A percentile compares a stretch with the other conserved stretches of the same genome.
phyloP scores from a whole-genome alignment of 92 coral and sea anemone species.

The Epizoanthus illoricatus region DNA sequence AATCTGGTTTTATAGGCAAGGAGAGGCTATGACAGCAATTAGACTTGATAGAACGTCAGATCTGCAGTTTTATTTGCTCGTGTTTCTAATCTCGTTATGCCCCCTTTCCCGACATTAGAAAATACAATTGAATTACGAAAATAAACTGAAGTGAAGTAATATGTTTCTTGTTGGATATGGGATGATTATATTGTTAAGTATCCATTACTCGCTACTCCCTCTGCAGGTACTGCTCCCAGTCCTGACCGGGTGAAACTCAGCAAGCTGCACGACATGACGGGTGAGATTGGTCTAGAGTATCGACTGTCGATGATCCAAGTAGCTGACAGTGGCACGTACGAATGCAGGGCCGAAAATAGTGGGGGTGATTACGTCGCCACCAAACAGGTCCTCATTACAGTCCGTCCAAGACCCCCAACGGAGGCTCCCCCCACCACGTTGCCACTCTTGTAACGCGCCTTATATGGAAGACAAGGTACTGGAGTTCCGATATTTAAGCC shows the following conservation, averaged over 20 bases:
- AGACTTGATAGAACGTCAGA: too few species aligned
- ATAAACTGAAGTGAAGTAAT: too few species aligned
- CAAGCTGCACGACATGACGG: not conserved
- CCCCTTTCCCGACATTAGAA: too few species aligned
- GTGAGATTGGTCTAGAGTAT: slow-evolving; percentile 12
- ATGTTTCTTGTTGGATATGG: too few species aligned
- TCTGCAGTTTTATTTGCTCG: too few species aligned
- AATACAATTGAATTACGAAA: too few species aligned
- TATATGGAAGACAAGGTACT: not conserved
- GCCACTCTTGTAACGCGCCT: not conserved
- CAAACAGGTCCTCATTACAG: slow-evolving; percentile 1
- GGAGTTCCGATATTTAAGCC: not conserved
- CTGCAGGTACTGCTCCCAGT: slow-evolving; percentile 22
- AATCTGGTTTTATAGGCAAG: too few species aligned
- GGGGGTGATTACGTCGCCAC: slow-evolving; percentile 4
- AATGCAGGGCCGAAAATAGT: slow-evolving; percentile 26
- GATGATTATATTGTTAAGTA: not conserved
- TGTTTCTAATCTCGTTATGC: too few species aligned
- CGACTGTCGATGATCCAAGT: slow-evolving; percentile 14
- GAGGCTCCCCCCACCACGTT: slow-evolving; percentile 13
- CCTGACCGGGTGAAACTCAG: slow-evolving; percentile 14
- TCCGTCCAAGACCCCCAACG: slow-evolving; percentile 10
- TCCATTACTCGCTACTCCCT: not conserved
- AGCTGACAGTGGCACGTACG: slow-evolving; percentile 27
- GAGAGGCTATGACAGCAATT: too few species aligned